A percentile compares a stretch with the other conserved stretches of the same genome.
Evolutionary conservation across 2,113 vertebrate genomes (phyloP).

Genomic region (Synodontis membranacea): DNA sequence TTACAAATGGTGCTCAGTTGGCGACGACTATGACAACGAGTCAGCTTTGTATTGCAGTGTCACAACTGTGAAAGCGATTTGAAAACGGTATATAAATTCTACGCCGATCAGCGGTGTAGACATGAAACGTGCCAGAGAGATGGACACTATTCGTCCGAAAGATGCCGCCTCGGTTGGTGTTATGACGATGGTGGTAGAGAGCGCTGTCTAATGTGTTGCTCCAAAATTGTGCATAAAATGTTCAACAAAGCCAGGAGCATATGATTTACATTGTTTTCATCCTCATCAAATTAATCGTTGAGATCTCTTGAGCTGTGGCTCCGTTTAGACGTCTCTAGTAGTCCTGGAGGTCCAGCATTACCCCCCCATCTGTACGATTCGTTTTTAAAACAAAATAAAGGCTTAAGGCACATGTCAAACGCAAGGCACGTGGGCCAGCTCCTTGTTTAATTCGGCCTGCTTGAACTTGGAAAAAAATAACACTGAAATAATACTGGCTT

Average conservation of each 20-base stretch:
- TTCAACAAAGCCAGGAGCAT: neutral
- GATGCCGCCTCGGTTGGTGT: neutral
- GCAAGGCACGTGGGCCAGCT: neutral
- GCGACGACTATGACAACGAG: neutral
- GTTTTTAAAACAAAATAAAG: too few species aligned
- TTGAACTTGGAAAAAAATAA: neutral
- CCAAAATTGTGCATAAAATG: neutral
- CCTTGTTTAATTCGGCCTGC: neutral
- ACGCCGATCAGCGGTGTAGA: neutral
- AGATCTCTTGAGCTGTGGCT: neutral
- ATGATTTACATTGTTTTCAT: neutral
- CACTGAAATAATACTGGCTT: neutral
- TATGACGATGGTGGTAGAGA: neutral
- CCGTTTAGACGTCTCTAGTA: too few species aligned
- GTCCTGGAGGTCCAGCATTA: too few species aligned
- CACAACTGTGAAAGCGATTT: neutral
- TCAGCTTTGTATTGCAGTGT: neutral
- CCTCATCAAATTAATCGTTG: neutral
- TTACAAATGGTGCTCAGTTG: neutral
- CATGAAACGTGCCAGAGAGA: neutral
- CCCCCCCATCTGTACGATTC: too few species aligned
- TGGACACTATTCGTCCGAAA: neutral
- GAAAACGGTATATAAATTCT: neutral
- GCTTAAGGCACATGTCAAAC: neutral
- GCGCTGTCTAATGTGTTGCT: fast-evolving